A percentile compares a stretch with the other conserved stretches of the same genome.
phyloP scores from a whole-genome alignment of 1,140 invertebrate genomes.

The Drosophila littoralis region DNA sequence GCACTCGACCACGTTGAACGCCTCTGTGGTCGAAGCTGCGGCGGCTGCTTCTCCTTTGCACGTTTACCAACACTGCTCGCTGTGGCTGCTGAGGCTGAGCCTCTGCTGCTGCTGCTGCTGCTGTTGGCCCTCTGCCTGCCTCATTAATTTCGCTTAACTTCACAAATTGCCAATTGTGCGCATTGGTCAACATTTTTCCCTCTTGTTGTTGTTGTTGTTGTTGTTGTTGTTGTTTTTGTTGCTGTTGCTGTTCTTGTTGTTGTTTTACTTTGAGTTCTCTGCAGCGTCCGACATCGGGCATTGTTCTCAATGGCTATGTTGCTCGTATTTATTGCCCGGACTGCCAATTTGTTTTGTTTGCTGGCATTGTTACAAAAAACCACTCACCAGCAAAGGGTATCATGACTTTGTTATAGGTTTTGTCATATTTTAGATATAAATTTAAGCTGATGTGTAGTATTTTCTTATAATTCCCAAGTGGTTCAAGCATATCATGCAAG shows the following conservation, averaged over 20 bases:
- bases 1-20: conserved; percentile 22
- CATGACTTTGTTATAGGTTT: background rate
- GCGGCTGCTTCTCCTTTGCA: conserved; percentile 4
- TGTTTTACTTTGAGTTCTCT: conserved; percentile 37
- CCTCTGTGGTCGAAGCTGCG: background rate
- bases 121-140: conserved; percentile 36
- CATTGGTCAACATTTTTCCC: conserved; percentile 77
- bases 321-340: conserved; percentile 73
- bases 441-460: background rate
- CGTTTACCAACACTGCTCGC: conserved; percentile 22
- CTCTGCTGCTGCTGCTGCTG: background rate
- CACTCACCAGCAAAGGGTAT: background rate
- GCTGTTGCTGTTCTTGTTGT: conserved; percentile 1
- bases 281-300: conserved; percentile 35
- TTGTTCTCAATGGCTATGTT: conserved; percentile 74
- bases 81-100: too few relatives aligned
- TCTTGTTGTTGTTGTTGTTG: conserved; percentile 40
- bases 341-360: conserved; percentile 78
- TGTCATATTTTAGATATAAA: background rate
- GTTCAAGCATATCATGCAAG: background rate
- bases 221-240: conserved; percentile 35
- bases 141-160: conserved; percentile 83
- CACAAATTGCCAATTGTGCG: conserved; percentile 82
- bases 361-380: conserved; percentile 59
- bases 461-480: background rate